Conservation (phyloP, 2,888 invertebrate species). For the Petrophora chlorosata region DNA sequence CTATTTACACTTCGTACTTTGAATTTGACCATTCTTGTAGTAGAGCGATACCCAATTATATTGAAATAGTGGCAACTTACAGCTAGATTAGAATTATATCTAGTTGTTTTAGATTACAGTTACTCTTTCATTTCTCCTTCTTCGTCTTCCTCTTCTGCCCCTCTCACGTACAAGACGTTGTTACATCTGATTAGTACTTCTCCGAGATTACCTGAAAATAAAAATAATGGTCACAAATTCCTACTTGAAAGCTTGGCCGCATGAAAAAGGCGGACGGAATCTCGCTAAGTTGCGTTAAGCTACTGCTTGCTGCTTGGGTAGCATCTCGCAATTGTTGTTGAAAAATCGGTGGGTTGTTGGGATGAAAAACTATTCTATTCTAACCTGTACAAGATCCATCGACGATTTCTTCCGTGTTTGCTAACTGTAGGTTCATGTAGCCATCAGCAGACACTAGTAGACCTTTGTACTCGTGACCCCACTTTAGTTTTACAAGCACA, state of each 20-base stretch:
- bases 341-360: too few species aligned
- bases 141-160: constrained; percentile 98
- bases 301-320: too few species aligned
- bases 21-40: too few species aligned
- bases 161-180: constrained; percentile 97
- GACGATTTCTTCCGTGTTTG: constrained; percentile 98
- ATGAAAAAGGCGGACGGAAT: too few species aligned
- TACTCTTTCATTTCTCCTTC: constrained; percentile 98
- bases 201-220: constrained; percentile 90
- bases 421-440: constrained; percentile 99
- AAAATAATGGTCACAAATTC: too few species aligned
- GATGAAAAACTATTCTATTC: constrained; percentile 27
- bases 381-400: constrained; percentile 95
- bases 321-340: too few species aligned
- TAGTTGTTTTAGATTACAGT: constrained; percentile 14
- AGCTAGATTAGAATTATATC: not conserved
- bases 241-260: too few species aligned
- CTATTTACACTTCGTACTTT: too few species aligned
- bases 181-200: constrained; percentile 99
- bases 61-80: not conserved
- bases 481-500: constrained; percentile 98
- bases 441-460: constrained; percentile 98
- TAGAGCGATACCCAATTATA: not conserved
- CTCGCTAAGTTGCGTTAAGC: too few species aligned
- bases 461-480: constrained; percentile 99